Base-by-base conservation (phyloP, 1,140 invertebrate species). In the Piezodorus guildinii region DNA sequence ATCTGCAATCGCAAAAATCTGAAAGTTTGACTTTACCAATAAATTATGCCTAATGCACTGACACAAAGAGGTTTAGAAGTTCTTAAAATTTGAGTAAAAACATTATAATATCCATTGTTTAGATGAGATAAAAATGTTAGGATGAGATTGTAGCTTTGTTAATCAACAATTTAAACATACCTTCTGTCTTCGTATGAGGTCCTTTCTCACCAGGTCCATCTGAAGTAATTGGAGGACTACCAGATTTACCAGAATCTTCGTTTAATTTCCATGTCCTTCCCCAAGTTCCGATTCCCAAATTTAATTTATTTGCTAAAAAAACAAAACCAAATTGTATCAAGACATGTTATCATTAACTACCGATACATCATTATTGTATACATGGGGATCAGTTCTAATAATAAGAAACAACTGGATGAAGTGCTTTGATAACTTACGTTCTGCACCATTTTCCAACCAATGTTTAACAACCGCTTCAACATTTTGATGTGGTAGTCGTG, bases 221-320 rank as follows among this genome's bases (percentile, higher is more conserved):
- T 1, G 82, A 80, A 1, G 76, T 74, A 3, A 88, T 73, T 5
- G 87, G 87, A 12, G 88, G 87, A 5, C 88, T 83, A 25, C 87
- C 89, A 1, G 85, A 82, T 4, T 86, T 81, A 67, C 85, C 84
- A 83, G 27, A 86, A 83, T 23, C 81, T 73, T 65, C 85, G 83
- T 60, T 70, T 70, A 69, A 93, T 75, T 69, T 89, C 85, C 91
- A 97, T 0, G 85, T 85, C 46, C 88, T 84, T 0, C 83, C 93
- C 69, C 84, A 92, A 0, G 89, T 84, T 0, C 90, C 82, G 46
- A 96, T 83, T 8, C 85, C 92, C 0, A 96, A 71, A 12, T 94
- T 81, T 0, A 96, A 76, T 75, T 96, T 96, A 27, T 76, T 77
- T 3, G 80, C 80, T 21, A 83, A 81, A 74, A 62, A 71, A 27